Base-by-base conservation (phyloP, 2,797 vertebrate genomes). In the Sebastes iracundus region DNA sequence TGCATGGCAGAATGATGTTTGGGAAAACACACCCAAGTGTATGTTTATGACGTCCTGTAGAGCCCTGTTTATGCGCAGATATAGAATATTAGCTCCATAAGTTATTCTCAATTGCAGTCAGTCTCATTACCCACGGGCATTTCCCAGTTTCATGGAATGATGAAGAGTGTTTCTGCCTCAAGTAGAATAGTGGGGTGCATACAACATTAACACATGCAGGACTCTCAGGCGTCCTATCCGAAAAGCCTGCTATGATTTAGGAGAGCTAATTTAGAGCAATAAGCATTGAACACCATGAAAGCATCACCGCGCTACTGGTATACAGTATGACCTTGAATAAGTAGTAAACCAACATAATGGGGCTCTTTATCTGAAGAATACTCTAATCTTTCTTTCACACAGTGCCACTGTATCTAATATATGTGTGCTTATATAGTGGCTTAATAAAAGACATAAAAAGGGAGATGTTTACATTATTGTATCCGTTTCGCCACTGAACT, bases 31-130 rank as follows among this genome's bases (percentile, higher is more conserved):
- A 88, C 92, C 93, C 91, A 56, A 91, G 94, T 94, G 93, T 87
- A 81, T 90, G 93, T 95, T 95, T 94, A 95, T 90, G 93, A 90
- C 85, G 46, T 87, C 79, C 87, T 90, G 89, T 84, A 85, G 90
- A 91, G 92, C 88, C 87, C 84, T 87, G 91, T 90, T 92, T 92
- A 89, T 90, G 94, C 78, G 89, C 92, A 94, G 90, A 93, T 95
- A 94, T 92, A 92, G 94, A 95, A 95, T 96, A 96, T 96, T 96
- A 95, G 94, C 93, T 93, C 95, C 92, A 96, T 96, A 96, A 95
- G 91, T 95, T 96, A 96, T 88, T 93, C 94, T 93, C 94, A 94
- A 95, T 95, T 94, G 94, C 93, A 95, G 92, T 94, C 91, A 86
- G 91, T 93, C 92, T 94, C 94, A 95, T 95, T 94, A 94, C 94